A percentile compares a stretch with the other conserved stretches of the same genome.
Conservation (phyloP, 2,113 vertebrate genomes). For the Hoplias malabaricus region DNA sequence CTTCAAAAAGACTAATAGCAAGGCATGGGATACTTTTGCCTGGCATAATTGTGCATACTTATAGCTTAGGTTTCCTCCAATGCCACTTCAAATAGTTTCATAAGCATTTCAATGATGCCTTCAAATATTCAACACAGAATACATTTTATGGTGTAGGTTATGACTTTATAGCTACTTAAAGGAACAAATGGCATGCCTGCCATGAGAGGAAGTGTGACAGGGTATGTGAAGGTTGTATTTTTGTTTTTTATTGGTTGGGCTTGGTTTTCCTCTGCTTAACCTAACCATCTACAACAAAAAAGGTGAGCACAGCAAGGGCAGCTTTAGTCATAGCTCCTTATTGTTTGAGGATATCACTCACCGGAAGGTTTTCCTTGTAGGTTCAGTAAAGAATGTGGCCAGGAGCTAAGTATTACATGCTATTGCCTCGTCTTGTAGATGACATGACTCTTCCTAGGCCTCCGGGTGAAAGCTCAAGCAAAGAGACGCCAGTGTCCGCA, state of each 20-base stretch:
- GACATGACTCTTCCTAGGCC: not conserved
- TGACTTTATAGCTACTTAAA: not conserved
- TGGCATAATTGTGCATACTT: too few species aligned
- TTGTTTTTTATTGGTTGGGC: slow-evolving; percentile 3
- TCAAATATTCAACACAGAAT: too few species aligned
- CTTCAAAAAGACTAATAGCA: too few species aligned
- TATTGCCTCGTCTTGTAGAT: slow-evolving; percentile 7
- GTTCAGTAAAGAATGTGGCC: slow-evolving; percentile 16
- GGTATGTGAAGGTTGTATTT: not conserved
- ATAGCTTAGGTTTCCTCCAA: too few species aligned
- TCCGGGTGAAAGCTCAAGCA: not conserved
- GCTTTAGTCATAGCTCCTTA: slow-evolving; percentile 24
- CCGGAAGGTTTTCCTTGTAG: slow-evolving; percentile 9
- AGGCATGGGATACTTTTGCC: too few species aligned
- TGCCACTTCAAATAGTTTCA: too few species aligned
- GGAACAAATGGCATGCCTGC: not conserved
- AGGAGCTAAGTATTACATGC: slow-evolving; percentile 9
- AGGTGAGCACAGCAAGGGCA: not conserved
- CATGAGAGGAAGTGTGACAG: not conserved
- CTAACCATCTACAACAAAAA: not conserved
- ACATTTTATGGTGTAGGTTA: too few species aligned
- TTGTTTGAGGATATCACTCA: slow-evolving; percentile 27
- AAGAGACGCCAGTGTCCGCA: not conserved
- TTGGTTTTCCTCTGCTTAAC: slow-evolving; percentile 18
- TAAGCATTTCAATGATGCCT: too few species aligned